Conservation (phyloP, 2,888 invertebrate genomes). For the Agriopis marginaria region DNA sequence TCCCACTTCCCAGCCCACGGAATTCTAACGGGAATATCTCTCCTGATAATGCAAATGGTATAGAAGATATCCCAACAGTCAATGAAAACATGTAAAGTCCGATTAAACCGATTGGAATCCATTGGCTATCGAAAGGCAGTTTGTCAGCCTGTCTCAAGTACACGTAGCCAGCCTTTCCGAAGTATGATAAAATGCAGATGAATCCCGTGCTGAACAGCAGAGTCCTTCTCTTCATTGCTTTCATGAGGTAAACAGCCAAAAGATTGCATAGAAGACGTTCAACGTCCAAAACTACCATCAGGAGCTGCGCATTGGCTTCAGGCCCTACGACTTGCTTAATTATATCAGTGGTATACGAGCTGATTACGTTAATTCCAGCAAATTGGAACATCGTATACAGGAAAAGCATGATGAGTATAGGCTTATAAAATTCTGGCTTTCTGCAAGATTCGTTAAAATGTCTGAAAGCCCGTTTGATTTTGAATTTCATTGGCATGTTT, state of each 20-base stretch:
- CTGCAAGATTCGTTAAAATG: slow-evolving; percentile 64
- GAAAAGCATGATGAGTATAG: slow-evolving; percentile 86
- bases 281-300: slow-evolving; percentile 88
- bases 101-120: slow-evolving; percentile 81
- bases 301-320: slow-evolving; percentile 86
- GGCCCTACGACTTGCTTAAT: slow-evolving; percentile 87
- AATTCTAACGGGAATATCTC: slow-evolving; percentile 89
- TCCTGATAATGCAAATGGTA: slow-evolving; percentile 91
- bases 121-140: slow-evolving; percentile 70
- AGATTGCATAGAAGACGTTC: slow-evolving; percentile 88
- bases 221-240: slow-evolving; percentile 86
- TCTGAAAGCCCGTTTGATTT: slow-evolving; percentile 56
- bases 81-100: slow-evolving; percentile 86
- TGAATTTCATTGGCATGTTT: slow-evolving; percentile 54
- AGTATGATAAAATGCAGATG: slow-evolving; percentile 86
- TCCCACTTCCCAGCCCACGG: slow-evolving; percentile 88
- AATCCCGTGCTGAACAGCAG: slow-evolving; percentile 86
- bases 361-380: slow-evolving; percentile 89
- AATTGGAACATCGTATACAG: slow-evolving; percentile 89
- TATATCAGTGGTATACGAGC: slow-evolving; percentile 89
- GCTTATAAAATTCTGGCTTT: slow-evolving; percentile 86
- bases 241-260: slow-evolving; percentile 87
- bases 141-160: slow-evolving; percentile 66
- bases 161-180: slow-evolving; percentile 82
- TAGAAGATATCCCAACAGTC: slow-evolving; percentile 87